Evolutionary conservation across 2,113 vertebrate species (phyloP), one percentile per base, ranked within the genome.

Genomic region (Edolisoma coerulescens): DNA sequence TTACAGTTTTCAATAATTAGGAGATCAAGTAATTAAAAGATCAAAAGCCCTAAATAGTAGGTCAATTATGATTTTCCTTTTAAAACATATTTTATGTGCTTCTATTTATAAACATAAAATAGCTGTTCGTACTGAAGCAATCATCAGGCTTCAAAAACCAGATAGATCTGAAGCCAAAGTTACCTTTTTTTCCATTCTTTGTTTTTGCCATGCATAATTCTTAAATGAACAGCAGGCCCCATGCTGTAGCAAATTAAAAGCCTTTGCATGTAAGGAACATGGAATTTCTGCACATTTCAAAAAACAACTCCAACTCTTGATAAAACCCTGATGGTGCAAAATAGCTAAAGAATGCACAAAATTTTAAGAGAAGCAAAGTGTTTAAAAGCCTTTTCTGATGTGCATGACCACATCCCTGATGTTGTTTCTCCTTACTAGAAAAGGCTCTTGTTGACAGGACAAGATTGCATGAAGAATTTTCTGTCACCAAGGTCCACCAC

Each of bases 91-190:
- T 94, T 92, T 65, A 24, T 47, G 47, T 74, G 15, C 35, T 81
- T 94, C 85, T 94, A 89, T 93, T 87, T 90, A 89, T 90, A 92
- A 93, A 83, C 74, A 80, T 85, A 50, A 88, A 93, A 77, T 54
- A 86, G 33, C 39, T 90, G 64, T 64, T 95, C n/a, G 68, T 70
- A 56, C n/a, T 93, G 76, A 90, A 93, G 33, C 23, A 54, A 37
- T 91, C 33, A 84, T 63, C 61, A 12, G 50, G 12, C 60, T 84
- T 92, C 41, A 54, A 77, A 76, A 75, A 50, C 3, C 33, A 83
- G 35, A 87, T 1, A 10, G 16, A 44, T 60, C n/a, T 90, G 39
- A 92, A 93, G 17, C 14, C 37, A 64, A 76, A 77, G 22, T 50
- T 67, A 67, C 13, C 5, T 21, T 69, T 76, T 89, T 87, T 41